Evolutionary conservation across 2,113 vertebrate species (phyloP).

Genomic region (Hippocampus mohnikei): DNA sequence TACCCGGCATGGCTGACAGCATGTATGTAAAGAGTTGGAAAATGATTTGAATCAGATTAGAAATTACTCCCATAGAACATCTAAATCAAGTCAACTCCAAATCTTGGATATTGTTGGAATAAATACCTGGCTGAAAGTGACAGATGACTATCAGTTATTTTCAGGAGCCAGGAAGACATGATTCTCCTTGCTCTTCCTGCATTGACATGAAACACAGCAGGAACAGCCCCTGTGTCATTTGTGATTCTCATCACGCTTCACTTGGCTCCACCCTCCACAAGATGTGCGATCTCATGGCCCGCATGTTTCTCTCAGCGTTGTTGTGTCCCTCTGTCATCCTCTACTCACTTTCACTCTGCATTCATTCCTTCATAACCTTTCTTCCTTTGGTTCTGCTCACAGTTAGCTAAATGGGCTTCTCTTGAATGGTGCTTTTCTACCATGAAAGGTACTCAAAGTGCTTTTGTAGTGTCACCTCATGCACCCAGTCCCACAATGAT

Average conservation of each 20-base stretch:
- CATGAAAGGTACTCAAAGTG: slow-evolving; percentile 15
- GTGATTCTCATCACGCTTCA: slow-evolving; percentile 21
- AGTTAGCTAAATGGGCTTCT: slow-evolving; percentile 45
- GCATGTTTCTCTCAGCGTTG: slow-evolving; percentile 1
- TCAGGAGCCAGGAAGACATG: background rate
- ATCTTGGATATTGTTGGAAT: no score
- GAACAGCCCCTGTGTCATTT: background rate
- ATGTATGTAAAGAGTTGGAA: background rate
- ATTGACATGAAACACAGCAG: background rate
- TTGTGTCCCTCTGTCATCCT: background rate
- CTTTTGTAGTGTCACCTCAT: slow-evolving; percentile 13
- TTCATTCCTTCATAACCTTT: slow-evolving; percentile 38
- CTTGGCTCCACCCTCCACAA: slow-evolving; percentile 11
- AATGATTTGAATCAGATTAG: slow-evolving; percentile 16
- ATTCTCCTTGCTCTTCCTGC: background rate
- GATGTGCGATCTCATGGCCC: slow-evolving; percentile 5
- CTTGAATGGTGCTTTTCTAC: slow-evolving; percentile 1
- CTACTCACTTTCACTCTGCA: background rate
- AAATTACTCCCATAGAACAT: no score
- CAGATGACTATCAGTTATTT: background rate
- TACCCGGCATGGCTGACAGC: background rate
- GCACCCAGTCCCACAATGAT: slow-evolving; percentile 33
- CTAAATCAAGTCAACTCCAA: no score
- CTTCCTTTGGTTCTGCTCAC: slow-evolving; percentile 19
- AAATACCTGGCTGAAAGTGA: no score